Conservation (phyloP, 1,140 invertebrate species). For the Vanessa tameamea region DNA sequence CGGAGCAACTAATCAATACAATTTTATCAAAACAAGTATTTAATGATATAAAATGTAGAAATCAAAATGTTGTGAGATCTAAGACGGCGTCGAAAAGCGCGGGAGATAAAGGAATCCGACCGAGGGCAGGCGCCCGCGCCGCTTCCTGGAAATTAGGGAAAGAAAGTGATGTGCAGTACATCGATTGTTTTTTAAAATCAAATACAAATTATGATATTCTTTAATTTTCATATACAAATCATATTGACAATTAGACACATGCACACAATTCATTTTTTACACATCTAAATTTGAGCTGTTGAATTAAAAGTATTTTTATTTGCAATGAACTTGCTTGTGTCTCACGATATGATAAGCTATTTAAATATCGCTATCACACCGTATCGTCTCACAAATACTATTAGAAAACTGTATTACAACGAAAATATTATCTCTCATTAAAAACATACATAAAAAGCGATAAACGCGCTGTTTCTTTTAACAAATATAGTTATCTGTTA, state of each 20-base stretch:
- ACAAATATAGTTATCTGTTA: slow-evolving; percentile 41
- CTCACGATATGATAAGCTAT: background rate
- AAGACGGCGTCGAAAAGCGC: slow-evolving; percentile 63
- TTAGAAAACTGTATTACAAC: slow-evolving; percentile 30
- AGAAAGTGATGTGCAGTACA: slow-evolving; percentile 43
- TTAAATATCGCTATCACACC: background rate
- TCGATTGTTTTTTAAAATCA: background rate
- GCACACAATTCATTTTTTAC: background rate
- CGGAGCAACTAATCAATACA: too few species aligned
- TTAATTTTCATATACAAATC: too few species aligned
- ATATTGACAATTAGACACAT: too few species aligned
- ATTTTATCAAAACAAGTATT: background rate
- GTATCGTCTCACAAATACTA: slow-evolving; percentile 21
- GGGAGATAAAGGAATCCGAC: slow-evolving; percentile 63
- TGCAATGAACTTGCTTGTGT: slow-evolving; percentile 12
- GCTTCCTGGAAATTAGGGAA: slow-evolving; percentile 74
- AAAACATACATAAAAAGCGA: slow-evolving; percentile 32
- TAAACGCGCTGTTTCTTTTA: slow-evolving; percentile 31
- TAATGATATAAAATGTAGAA: background rate
- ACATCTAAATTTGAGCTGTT: background rate
- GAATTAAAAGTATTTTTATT: slow-evolving; percentile 10
- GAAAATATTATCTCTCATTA: slow-evolving; percentile 34
- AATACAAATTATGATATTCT: background rate
- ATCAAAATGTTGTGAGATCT: slow-evolving; percentile 39
- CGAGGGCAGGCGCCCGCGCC: slow-evolving; percentile 62